Evolutionary conservation across 1,140 invertebrate genomes (phyloP).

Genomic region (Drosophila miranda): DNA sequence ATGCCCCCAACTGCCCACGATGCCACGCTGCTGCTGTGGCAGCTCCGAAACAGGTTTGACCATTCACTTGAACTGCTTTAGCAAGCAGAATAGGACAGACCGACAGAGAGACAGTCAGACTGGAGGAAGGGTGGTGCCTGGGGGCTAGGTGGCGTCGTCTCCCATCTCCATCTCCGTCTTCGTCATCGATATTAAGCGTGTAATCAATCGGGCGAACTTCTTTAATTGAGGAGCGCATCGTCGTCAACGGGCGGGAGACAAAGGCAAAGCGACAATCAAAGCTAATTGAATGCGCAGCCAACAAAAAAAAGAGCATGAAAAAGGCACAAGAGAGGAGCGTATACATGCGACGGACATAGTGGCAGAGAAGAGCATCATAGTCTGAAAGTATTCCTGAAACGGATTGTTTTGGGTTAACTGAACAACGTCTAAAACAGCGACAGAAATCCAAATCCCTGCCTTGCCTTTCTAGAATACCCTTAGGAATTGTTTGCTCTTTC

Average conservation of each 20-base stretch:
- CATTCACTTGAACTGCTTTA: slow-evolving; percentile 57
- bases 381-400: no score
- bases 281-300: slow-evolving; percentile 66
- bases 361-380: not conserved
- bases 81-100: slow-evolving; percentile 11
- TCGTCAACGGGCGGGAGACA: slow-evolving; percentile 49
- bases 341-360: not conserved
- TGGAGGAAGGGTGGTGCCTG: slow-evolving; percentile 7
- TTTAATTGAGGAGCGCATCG: slow-evolving; percentile 64
- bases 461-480: not conserved
- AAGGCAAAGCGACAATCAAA: slow-evolving; percentile 75
- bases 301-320: slow-evolving; percentile 20
- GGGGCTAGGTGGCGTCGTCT: slow-evolving; percentile 8
- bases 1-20: slow-evolving; percentile 64
- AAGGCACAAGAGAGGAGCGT: not conserved
- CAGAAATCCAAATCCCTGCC: no score
- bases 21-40: slow-evolving; percentile 19
- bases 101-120: not conserved
- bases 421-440: no score
- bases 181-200: slow-evolving; percentile 71
- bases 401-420: no score
- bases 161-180: slow-evolving; percentile 13
- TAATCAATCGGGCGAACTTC: slow-evolving; percentile 76
- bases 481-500: not conserved
- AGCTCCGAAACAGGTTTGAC: slow-evolving; percentile 67